These are phyloP conservation scores for Meganola albula DNA, from an alignment of 2,888 invertebrate species.

Conservation along the genomic window DNA sequence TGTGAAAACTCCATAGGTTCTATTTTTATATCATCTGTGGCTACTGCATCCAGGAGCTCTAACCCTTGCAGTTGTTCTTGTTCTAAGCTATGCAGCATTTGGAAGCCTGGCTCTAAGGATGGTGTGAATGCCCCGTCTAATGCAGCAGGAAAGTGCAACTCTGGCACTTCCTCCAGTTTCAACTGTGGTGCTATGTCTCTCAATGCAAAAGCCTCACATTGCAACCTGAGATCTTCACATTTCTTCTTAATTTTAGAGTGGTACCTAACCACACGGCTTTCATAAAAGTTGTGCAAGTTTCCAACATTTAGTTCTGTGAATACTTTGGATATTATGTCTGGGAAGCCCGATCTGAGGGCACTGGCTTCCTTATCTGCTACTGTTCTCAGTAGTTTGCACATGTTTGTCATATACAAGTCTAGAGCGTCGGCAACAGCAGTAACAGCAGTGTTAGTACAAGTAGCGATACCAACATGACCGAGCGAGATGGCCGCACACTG, in stretches of 20 bases:
- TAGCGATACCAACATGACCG: slow-evolving; percentile 58
- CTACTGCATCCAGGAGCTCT: slow-evolving; percentile 59
- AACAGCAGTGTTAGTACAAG: slow-evolving; percentile 59
- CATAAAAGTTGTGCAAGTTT: slow-evolving; percentile 62
- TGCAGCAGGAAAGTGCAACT: slow-evolving; percentile 73
- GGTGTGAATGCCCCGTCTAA: slow-evolving; percentile 73
- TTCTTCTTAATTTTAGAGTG: slow-evolving; percentile 54
- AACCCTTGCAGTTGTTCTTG: slow-evolving; percentile 74
- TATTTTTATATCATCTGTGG: slow-evolving; percentile 62
- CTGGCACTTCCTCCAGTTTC: slow-evolving; percentile 72
- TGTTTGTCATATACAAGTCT: slow-evolving; percentile 60
- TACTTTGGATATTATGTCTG: slow-evolving; percentile 68
- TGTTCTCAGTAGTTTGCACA: slow-evolving; percentile 62
- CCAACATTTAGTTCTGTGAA: slow-evolving; percentile 64
- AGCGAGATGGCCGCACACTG: slow-evolving; percentile 69
- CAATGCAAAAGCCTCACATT: slow-evolving; percentile 53
- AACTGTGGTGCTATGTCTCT: slow-evolving; percentile 57
- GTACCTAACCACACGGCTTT: slow-evolving; percentile 57
- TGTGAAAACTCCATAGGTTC: slow-evolving; percentile 64
- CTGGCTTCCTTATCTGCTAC: slow-evolving; percentile 64
- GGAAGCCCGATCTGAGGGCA: slow-evolving; percentile 58
- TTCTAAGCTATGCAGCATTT: slow-evolving; percentile 81
- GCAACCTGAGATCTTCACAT: slow-evolving; percentile 46
- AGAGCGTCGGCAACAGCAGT: slow-evolving; percentile 58
- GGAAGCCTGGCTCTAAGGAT: slow-evolving; percentile 80